Base-by-base conservation (phyloP, 1,140 invertebrate species). In the Contarinia nasturtii region DNA sequence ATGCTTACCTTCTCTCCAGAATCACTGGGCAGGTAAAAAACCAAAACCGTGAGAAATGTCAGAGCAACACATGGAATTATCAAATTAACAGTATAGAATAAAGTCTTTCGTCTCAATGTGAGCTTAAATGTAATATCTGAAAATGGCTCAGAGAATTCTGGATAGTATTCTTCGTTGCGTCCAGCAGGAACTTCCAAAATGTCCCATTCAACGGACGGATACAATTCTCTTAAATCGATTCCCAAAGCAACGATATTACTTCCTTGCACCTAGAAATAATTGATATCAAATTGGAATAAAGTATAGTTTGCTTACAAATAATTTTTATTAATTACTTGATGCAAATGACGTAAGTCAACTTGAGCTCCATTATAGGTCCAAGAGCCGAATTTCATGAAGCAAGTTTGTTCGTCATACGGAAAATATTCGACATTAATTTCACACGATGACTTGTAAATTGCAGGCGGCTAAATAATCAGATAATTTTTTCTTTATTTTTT, bases 401-500 rank as follows among this genome's bases (percentile, higher is more conserved):
- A 95, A 45, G 80, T 86, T 65, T 94, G 90, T 55, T 88, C 83
- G 60, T 94, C 88, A 57, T 92, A 94, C 1, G 88, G 88, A 60
- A 93, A 98, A 67, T 91, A 98, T 62, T 97, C 86, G 0, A 98
- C 83, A 58, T 88, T 86, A 52, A 93, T 93, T 64, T 91, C 83
- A 58, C 94, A 98, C 0, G 89, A 96, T 20, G 89, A 94, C 66
- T 97, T 98, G 68, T 97, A 98, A 66, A 98, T 97, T 0, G 93
- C 94, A 1, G 95, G 95, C 0, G 95, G 95, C n/a, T n/a, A n/a
- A n/a, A n/a, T n/a, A n/a, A n/a, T n/a, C n/a, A n/a, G n/a, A n/a
- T n/a, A 27, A 27, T 27, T 27, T 5, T 27, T 27, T 27, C 27
- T 5, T 27, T 10, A 27, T 27, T 27, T 27, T 3, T 80, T n/a